Percentiles rank a stretch among this genome's conserved stretches.
phyloP scores from a whole-genome alignment of 2,797 vertebrate species.

The Dallia pectoralis region DNA sequence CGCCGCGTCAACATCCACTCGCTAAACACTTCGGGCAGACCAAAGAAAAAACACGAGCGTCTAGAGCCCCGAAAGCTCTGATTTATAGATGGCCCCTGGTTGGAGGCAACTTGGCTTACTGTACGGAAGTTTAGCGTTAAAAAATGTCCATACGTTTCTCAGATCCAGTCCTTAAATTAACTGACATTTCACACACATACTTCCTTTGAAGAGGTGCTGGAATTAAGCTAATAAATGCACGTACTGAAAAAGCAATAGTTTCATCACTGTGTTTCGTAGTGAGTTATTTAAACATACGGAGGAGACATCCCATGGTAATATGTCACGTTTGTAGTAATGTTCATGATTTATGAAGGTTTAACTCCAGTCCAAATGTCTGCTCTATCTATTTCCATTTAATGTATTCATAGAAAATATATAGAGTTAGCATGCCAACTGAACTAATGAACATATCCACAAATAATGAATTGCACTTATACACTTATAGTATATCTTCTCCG shows the following conservation, averaged over 20 bases:
- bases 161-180: no score
- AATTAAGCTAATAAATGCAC: background rate
- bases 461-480: slow-evolving; percentile 20
- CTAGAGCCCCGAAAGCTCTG: no score
- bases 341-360: background rate
- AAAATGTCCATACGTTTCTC: no score
- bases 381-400: background rate
- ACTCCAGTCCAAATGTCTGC: background rate
- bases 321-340: background rate
- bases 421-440: slow-evolving; percentile 17
- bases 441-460: slow-evolving; percentile 33
- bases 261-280: background rate
- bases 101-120: no score
- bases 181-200: background rate
- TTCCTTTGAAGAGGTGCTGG: background rate
- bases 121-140: no score
- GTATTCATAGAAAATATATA: background rate
- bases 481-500: background rate
- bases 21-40: no score
- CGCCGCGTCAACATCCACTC: no score
- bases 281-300: background rate
- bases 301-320: no score
- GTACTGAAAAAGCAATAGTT: background rate
- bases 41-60: no score
- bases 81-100: no score